Base-by-base conservation (phyloP, 30 jellyfish, hydroid and myxozoan genomes). In the Catostylus mosaicus region DNA sequence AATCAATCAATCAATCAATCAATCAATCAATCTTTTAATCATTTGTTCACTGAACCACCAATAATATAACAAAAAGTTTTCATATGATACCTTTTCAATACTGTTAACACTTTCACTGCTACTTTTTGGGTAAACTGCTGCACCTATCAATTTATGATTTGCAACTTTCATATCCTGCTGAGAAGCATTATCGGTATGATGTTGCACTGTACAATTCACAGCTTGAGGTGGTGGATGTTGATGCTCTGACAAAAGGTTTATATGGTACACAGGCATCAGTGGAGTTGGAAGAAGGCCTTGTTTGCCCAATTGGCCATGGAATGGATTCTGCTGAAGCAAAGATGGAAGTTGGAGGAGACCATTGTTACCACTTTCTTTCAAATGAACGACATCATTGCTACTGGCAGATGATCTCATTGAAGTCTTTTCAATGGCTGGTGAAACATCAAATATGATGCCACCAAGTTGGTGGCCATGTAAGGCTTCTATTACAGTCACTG, bases 231-330 rank as follows among this genome's bases (percentile, higher is more conserved):
- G 63, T 48, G 63, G 24, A 48, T 7, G 63, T 16, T 4, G 14
- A 16, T 4, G 24, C 20, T 23, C 23, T 48, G 20, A 6, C 14
- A 27, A 48, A 48, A 2, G 4, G 24, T 48, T 48, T 23, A 7
- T 48, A 48, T 2, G 1, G 20, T 4, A 2, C 23, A 16, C 24
- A 4, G 23, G 63, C 23, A 48, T 9, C 14, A 23, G 14, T 23
- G 78, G 88, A 5, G 78, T 36, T 19, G 88, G 86, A 45, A 77
- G 43, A 61, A 77, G 78, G 31, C 79, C 83, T 56, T 0, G 48
- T 20, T 46, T 5, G 51, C 1, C 38, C 19, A 20, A 2, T 10
- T 2, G 35, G 2, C 18, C 26, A 29, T 9, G 63, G 1, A 48
- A 3, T 48, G 23, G 20, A 2, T 3, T 23, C 63, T 48, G 63